These are phyloP conservation scores for Triplophysa yarkandensis DNA, from an alignment of 2,797 vertebrate species.

Conservation along the genomic window DNA sequence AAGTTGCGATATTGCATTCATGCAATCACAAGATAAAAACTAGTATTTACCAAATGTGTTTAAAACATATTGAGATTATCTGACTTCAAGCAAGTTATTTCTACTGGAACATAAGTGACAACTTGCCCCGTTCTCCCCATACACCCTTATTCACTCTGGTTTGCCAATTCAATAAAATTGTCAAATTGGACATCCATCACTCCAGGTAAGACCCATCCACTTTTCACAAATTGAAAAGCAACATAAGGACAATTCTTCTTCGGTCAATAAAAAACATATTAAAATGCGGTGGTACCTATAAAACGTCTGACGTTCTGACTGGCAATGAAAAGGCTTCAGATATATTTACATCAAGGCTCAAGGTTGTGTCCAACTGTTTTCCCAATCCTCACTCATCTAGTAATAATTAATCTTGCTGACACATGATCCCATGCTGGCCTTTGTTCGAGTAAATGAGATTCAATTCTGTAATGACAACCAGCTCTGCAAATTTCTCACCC, in stretches of 20 bases:
- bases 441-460: conserved; percentile 50
- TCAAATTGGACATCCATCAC: background rate
- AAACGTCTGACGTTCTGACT: background rate
- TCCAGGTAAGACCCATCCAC: background rate
- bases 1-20: no score
- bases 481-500: conserved; percentile 44
- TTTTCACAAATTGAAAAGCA: background rate
- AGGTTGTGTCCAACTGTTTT: conserved; percentile 45
- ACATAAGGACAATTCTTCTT: background rate
- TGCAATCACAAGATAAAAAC: no score
- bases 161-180: no score
- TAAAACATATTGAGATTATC: no score
- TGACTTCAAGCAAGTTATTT: no score
- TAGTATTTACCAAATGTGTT: no score
- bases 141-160: no score
- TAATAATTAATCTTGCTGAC: conserved; percentile 59
- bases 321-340: background rate
- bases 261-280: background rate
- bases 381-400: conserved; percentile 48
- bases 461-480: conserved; percentile 38
- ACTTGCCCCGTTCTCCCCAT: no score
- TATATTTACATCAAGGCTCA: conserved; percentile 6
- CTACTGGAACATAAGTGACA: no score
- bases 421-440: conserved; percentile 37
- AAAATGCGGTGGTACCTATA: background rate